Evolutionary conservation across 2,113 vertebrate genomes (phyloP).

Genomic region (Siphamia tubifer): DNA sequence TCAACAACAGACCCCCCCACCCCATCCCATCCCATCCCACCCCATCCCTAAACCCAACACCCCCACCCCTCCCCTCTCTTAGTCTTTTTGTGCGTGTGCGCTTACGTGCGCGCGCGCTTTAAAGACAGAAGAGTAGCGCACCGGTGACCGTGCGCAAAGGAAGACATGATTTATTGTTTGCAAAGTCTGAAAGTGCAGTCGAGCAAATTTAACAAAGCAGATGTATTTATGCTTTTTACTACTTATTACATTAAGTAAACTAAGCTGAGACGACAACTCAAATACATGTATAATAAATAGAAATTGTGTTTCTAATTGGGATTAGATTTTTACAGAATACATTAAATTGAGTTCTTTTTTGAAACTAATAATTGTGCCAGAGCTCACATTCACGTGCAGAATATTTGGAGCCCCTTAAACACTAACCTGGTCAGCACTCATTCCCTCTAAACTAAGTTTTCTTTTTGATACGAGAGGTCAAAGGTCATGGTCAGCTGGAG

Average conservation of each 20-base stretch:
- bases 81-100: conserved; percentile 9
- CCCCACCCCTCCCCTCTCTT: neutral
- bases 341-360: too few relatives aligned
- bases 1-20: conserved; percentile 58
- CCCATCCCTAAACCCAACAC: neutral
- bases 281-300: too few relatives aligned
- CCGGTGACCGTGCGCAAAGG: conserved; percentile 68
- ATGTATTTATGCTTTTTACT: conserved; percentile 40
- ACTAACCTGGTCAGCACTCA: neutral
- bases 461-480: conserved; percentile 17
- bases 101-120: conserved; percentile 26
- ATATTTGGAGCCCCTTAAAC: neutral
- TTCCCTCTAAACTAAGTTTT: neutral
- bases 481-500: conserved; percentile 34
- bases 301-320: too few relatives aligned
- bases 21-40: neutral
- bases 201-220: conserved; percentile 58
- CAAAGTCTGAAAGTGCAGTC: conserved; percentile 71
- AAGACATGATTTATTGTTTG: conserved; percentile 73
- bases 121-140: conserved; percentile 36
- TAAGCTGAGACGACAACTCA: too few relatives aligned
- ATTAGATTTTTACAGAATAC: too few relatives aligned
- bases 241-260: conserved; percentile 29
- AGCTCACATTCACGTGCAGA: too few relatives aligned
- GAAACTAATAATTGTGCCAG: too few relatives aligned